Evolutionary conservation across 2,888 invertebrate genomes (phyloP).

Genomic region (Ophion ventricosus): DNA sequence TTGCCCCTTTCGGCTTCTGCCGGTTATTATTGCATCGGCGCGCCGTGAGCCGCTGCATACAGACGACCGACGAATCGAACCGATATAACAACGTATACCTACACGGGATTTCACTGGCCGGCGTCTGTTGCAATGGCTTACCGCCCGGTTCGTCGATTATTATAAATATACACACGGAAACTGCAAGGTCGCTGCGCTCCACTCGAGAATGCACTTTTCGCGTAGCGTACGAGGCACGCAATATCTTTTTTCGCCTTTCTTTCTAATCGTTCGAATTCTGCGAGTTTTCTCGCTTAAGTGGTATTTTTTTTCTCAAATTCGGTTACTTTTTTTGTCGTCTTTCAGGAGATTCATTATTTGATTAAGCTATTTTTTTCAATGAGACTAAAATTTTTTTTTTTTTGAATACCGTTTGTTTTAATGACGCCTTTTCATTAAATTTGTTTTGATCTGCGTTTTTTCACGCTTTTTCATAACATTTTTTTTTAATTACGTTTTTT

Average conservation of each 20-base stretch:
- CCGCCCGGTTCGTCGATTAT: conserved; percentile 21
- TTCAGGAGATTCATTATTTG: neutral
- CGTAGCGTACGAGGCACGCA: neutral
- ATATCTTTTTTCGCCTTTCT: neutral
- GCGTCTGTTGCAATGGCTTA: conserved; percentile 28
- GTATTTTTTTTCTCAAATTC: neutral
- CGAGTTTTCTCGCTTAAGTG: neutral
- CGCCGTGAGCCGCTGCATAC: conserved; percentile 28
- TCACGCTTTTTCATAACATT: neutral
- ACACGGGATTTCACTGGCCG: conserved; percentile 22
- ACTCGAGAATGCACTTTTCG: conserved; percentile 5
- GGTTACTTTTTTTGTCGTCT: neutral
- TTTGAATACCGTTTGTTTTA: neutral
- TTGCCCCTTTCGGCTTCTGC: conserved; percentile 15
- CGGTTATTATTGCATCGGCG: conserved; percentile 26
- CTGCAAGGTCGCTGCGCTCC: conserved; percentile 30
- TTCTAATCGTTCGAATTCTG: neutral
- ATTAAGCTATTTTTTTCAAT: neutral
- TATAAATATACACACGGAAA: conserved; percentile 7
- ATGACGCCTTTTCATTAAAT: no score
- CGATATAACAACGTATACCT: conserved; percentile 29
- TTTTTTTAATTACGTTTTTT: neutral
- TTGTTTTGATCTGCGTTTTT: neutral
- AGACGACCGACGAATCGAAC: conserved; percentile 33
- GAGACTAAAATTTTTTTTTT: neutral